Evolutionary conservation across 2,888 invertebrate species (phyloP).

Genomic region (Drosophila helvetica): DNA sequence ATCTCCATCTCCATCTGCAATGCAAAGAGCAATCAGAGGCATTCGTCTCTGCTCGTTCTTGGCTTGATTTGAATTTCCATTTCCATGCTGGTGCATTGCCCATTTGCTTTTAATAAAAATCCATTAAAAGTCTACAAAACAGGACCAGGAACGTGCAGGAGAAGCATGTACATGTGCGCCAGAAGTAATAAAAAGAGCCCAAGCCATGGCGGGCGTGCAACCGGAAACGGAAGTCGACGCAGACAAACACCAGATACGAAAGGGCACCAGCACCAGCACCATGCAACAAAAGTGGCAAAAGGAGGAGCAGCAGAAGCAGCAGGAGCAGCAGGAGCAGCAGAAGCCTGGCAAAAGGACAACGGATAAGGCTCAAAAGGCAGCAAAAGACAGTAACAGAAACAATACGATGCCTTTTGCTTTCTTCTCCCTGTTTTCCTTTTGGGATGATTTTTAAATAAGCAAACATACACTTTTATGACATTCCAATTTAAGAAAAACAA

Average conservation of each 20-base stretch:
- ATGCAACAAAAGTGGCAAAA: conserved; percentile 21
- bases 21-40: background rate
- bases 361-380: conserved; percentile 24
- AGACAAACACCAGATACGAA: conserved; percentile 56
- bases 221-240: conserved; percentile 70
- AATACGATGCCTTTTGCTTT: conserved; percentile 34
- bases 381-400: conserved; percentile 36
- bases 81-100: conserved; percentile 25
- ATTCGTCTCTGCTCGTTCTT: background rate
- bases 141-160: conserved; percentile 17
- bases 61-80: conserved; percentile 15
- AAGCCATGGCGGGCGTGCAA: conserved; percentile 52
- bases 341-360: conserved; percentile 2
- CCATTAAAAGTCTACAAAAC: conserved; percentile 46
- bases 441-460: conserved; percentile 73
- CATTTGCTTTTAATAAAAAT: conserved; percentile 50
- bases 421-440: conserved; percentile 33
- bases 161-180: conserved; percentile 53
- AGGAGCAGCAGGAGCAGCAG: background rate
- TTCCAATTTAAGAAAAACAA: conserved; percentile 69
- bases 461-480: conserved; percentile 66
- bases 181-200: conserved; percentile 57
- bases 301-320: background rate
- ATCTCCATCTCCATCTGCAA: conserved; percentile 6
- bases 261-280: conserved; percentile 53